These are phyloP conservation scores for Poliocrania exsul DNA, from an alignment of 2,797 vertebrate genomes.

Conservation along the genomic window DNA sequence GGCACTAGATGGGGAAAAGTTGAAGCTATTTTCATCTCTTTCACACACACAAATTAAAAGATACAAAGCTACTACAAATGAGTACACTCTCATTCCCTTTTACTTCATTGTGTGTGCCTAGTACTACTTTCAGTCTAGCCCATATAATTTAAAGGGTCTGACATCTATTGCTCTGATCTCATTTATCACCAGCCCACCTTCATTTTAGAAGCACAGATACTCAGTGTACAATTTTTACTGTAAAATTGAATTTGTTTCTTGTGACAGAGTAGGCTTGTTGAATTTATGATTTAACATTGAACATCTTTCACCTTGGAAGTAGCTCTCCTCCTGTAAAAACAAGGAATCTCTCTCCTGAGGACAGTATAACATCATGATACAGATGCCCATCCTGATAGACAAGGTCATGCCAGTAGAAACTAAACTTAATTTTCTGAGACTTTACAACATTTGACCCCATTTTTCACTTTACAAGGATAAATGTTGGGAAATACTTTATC, in stretches of 20 bases:
- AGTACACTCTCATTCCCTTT: background rate
- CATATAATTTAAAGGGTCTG: constrained; percentile 6
- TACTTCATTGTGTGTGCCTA: background rate
- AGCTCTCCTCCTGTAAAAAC: background rate
- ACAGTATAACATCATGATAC: constrained; percentile 27
- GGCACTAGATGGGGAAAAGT: background rate
- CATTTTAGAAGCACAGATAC: constrained; percentile 15
- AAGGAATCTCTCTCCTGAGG: constrained; percentile 9
- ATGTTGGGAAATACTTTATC: constrained; percentile 4
- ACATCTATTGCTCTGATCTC: constrained; percentile 14
- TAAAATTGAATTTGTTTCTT: constrained; percentile 57
- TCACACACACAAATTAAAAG: background rate
- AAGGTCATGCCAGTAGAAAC: background rate
- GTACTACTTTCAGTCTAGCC: background rate
- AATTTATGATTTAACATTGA: constrained; percentile 48
- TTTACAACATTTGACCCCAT: background rate
- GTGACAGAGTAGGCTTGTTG: constrained; percentile 18
- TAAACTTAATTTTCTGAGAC: constrained; percentile 31
- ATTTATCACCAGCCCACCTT: constrained; percentile 41
- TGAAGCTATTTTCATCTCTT: background rate
- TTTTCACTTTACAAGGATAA: constrained; percentile 39
- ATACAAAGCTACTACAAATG: background rate
- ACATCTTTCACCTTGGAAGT: constrained; percentile 45
- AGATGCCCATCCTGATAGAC: constrained; percentile 33
- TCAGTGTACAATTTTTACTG: constrained; percentile 39